These are phyloP conservation scores for Melanotaenia pygmaea DNA, from an alignment of 2,797 vertebrate species.

Conservation along the genomic window DNA sequence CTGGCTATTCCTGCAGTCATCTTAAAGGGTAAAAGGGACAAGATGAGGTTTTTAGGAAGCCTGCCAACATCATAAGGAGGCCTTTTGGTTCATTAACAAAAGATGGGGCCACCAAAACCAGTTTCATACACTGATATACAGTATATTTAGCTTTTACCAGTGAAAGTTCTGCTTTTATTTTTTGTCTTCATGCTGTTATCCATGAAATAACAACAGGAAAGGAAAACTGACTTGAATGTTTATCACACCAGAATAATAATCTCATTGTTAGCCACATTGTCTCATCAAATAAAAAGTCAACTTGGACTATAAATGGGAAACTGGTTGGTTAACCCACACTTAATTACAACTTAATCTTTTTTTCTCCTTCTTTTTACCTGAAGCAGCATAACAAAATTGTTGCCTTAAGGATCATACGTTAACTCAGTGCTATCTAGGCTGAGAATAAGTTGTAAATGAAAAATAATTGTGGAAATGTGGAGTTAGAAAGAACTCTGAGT, in stretches of 20 bases:
- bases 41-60: slow-evolving; percentile 69
- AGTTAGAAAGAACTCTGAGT: background rate
- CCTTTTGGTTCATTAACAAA: slow-evolving; percentile 46
- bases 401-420: background rate
- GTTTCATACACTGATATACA: background rate
- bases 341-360: background rate
- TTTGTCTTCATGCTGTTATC: background rate
- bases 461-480: background rate
- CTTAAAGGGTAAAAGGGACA: slow-evolving; percentile 77
- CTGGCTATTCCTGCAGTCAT: slow-evolving; percentile 68
- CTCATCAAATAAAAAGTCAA: background rate
- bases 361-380: background rate
- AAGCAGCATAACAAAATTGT: background rate
- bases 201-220: background rate
- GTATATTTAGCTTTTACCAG: background rate
- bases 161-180: background rate
- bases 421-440: background rate
- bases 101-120: background rate
- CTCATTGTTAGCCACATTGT: background rate
- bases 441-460: background rate
- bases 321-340: background rate
- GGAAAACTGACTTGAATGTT: background rate
- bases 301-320: background rate
- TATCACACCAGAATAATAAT: background rate
- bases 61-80: slow-evolving; percentile 38